A percentile compares a stretch with the other conserved stretches of the same genome.
These are phyloP conservation scores for Sthenelais limicola DNA, from an alignment of 2,888 invertebrate species.

Conservation along the genomic window DNA sequence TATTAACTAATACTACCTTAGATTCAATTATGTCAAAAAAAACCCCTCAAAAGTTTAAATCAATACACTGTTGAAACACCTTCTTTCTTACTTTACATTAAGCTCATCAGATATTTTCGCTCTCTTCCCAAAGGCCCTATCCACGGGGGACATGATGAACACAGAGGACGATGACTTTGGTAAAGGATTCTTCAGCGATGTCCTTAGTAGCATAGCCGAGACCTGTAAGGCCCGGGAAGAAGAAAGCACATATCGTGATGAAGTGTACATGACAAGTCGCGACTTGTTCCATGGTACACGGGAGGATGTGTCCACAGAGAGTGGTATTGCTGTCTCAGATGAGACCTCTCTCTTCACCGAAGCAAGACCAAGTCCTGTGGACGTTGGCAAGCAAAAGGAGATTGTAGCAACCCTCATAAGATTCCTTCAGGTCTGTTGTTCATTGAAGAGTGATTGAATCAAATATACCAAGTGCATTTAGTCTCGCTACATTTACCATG, in stretches of 20 bases:
- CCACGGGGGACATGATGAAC: conserved; percentile 44
- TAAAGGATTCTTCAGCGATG: conserved; percentile 48
- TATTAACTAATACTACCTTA: too few relatives aligned
- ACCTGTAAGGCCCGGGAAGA: conserved; percentile 16
- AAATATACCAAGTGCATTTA: too few relatives aligned
- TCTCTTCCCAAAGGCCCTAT: conserved; percentile 34
- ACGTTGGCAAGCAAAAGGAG: conserved; percentile 49
- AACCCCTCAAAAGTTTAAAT: too few relatives aligned
- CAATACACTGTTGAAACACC: too few relatives aligned
- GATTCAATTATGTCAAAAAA: too few relatives aligned
- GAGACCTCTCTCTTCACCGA: conserved; percentile 46
- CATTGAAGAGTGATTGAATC: too few relatives aligned
- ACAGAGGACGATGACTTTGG: conserved; percentile 46
- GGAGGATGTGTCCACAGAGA: conserved; percentile 52
- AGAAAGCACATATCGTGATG: conserved; percentile 17
- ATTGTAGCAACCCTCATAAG: conserved; percentile 47
- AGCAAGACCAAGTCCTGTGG: conserved; percentile 48
- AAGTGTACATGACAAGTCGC: conserved; percentile 41
- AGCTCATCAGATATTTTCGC: neutral
- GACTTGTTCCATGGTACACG: conserved; percentile 45
- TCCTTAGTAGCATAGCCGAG: conserved; percentile 47
- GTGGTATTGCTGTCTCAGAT: conserved; percentile 49
- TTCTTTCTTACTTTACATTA: neutral
- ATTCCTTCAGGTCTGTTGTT: conserved; percentile 49
- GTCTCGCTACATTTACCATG: too few relatives aligned